phyloP scores from a whole-genome alignment of 2,888 invertebrate species.

The Limnephilus marmoratus region DNA sequence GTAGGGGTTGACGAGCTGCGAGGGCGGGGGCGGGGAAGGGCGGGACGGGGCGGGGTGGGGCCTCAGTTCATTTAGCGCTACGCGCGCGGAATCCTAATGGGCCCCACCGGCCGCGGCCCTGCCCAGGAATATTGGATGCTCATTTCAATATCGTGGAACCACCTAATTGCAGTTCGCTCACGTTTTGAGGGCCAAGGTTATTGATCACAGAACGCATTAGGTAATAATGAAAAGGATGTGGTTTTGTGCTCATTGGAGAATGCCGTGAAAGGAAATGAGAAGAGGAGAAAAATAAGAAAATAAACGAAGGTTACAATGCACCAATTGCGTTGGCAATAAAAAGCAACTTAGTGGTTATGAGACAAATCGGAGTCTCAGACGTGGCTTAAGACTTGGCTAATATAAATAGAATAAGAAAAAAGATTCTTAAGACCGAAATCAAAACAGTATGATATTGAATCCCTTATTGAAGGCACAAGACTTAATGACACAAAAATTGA shows the following conservation, averaged over 20 bases:
- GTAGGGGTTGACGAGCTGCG: not conserved
- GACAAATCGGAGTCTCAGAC: too few relatives aligned
- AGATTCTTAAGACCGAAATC: too few relatives aligned
- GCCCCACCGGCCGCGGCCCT: constrained; percentile 68
- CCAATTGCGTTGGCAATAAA: not conserved
- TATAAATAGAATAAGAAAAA: too few relatives aligned
- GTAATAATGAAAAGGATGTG: not conserved
- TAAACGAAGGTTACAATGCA: not conserved
- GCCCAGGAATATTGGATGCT: constrained; percentile 35
- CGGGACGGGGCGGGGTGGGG: constrained; percentile 68
- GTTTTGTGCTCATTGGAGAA: not conserved
- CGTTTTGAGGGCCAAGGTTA: constrained; percentile 2
- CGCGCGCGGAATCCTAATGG: constrained; percentile 77
- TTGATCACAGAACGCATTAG: not conserved
- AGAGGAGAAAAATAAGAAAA: not conserved
- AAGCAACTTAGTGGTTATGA: too few relatives aligned
- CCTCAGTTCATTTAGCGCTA: constrained; percentile 77
- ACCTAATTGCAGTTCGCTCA: not conserved
- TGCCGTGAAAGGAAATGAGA: not conserved
- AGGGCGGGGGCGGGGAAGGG: not conserved
- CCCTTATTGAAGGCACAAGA: too few relatives aligned
- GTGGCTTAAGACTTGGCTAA: too few relatives aligned
- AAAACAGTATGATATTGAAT: too few relatives aligned
- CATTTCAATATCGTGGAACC: constrained; percentile 38
- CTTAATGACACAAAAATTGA: too few relatives aligned